Conservation (phyloP, 2,797 vertebrate species). For the Alfaro cultratus region DNA sequence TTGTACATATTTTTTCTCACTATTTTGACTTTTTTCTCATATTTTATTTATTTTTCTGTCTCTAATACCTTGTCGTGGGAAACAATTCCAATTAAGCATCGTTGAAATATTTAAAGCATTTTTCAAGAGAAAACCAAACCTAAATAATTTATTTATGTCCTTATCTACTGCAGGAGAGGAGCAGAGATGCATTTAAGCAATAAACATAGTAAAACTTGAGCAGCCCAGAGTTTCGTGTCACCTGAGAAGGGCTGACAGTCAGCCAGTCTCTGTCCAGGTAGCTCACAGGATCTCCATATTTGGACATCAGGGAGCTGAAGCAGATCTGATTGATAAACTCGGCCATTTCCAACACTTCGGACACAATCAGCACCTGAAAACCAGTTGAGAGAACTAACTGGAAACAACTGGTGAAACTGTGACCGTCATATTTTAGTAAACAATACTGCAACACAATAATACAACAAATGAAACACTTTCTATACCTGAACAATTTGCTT, state of each 20-base stretch:
- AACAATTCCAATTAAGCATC: not conserved
- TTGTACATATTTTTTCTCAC: too few species aligned
- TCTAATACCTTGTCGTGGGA: not conserved
- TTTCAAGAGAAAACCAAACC: not conserved
- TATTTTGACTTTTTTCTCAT: too few species aligned
- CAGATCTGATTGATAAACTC: conserved; percentile 86
- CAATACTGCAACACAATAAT: not conserved
- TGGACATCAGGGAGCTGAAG: conserved; percentile 83
- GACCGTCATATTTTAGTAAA: not conserved
- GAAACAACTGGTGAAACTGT: not conserved
- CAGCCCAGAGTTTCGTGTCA: conserved; percentile 46
- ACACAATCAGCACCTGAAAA: conserved; percentile 84
- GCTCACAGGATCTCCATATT: conserved; percentile 74
- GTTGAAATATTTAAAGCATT: not conserved
- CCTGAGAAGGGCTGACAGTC: conserved; percentile 85
- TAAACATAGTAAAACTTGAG: not conserved
- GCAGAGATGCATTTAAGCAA: not conserved
- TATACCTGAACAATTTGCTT: not conserved
- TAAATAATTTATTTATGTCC: not conserved
- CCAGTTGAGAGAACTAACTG: not conserved
- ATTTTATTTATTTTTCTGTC: too few species aligned
- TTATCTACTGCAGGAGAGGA: not conserved
- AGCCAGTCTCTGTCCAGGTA: conserved; percentile 91
- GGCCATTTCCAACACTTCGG: conserved; percentile 83
- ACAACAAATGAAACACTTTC: not conserved